A percentile compares a stretch with the other conserved stretches of the same genome.
These are phyloP conservation scores for Porites lobata DNA, from an alignment of 92 coral and sea anemone species.

Conservation along the genomic window DNA sequence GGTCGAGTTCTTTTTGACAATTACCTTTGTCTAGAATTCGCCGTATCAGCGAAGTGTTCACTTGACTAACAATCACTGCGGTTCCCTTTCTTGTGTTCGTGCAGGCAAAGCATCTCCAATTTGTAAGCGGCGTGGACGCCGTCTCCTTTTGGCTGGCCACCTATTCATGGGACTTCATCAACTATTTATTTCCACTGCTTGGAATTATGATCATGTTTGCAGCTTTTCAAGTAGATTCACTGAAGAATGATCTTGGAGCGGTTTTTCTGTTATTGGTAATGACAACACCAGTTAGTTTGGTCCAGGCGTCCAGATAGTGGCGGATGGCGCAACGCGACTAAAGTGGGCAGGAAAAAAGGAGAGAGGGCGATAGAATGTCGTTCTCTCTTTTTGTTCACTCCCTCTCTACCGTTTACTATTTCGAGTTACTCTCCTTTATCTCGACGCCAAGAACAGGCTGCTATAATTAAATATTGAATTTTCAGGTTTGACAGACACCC, in stretches of 20 bases:
- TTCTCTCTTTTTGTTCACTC: too few relatives aligned
- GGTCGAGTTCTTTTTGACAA: too few relatives aligned
- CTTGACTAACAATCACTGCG: not conserved
- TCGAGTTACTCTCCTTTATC: too few relatives aligned
- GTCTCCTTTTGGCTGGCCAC: constrained; percentile 92
- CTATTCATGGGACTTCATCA: constrained; percentile 91
- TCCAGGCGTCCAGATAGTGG: not conserved
- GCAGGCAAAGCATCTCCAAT: constrained; percentile 96
- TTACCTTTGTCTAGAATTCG: too few relatives aligned
- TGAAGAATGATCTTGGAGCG: constrained; percentile 73
- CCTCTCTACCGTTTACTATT: too few relatives aligned
- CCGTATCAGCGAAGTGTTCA: too few relatives aligned
- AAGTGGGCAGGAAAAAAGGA: too few relatives aligned
- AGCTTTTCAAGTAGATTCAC: constrained; percentile 86
- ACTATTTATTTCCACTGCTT: constrained; percentile 80
- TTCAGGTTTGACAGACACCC: too few relatives aligned
- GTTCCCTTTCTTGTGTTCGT: not conserved
- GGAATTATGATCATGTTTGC: constrained; percentile 77
- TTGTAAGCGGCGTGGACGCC: constrained; percentile 95
- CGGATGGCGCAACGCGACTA: too few relatives aligned
- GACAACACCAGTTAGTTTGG: not conserved
- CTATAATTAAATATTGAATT: too few relatives aligned
- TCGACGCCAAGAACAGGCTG: too few relatives aligned
- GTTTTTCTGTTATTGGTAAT: constrained; percentile 87
- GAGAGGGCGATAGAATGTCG: too few relatives aligned